Evolutionary conservation across 1,140 invertebrate genomes (phyloP).

Genomic region (Tyrophagus putrescentiae): DNA sequence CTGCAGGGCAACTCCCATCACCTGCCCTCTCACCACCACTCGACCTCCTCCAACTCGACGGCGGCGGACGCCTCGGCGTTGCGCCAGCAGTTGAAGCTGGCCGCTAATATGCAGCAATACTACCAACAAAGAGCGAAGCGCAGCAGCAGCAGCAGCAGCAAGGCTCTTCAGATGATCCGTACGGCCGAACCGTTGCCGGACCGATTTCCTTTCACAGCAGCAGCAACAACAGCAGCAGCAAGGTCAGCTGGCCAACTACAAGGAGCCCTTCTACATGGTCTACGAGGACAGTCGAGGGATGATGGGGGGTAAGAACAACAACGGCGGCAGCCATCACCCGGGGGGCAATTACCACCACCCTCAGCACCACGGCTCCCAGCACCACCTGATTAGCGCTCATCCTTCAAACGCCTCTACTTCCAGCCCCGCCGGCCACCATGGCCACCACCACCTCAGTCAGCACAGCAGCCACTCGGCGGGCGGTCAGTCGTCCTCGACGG

Average conservation of each 20-base stretch:
- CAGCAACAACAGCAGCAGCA: not conserved
- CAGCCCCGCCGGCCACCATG: not conserved
- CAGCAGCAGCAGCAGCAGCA: no score
- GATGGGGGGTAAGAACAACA: no score
- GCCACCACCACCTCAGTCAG: not conserved
- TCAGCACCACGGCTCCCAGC: not conserved
- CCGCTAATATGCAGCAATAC: conserved; percentile 7
- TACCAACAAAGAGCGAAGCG: no score
- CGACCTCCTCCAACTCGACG: no score
- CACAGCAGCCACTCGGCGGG: conserved; percentile 8
- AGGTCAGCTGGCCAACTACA: conserved; percentile 25
- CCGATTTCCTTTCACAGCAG: not conserved
- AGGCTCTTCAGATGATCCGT: conserved; percentile 5
- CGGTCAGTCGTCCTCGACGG: no score
- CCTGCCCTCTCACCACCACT: no score
- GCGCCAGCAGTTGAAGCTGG: not conserved
- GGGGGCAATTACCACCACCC: not conserved
- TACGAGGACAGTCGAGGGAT: conserved; percentile 29
- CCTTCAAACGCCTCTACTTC: no score
- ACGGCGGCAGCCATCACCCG: no score
- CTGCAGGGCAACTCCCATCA: not conserved
- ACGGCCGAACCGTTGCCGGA: conserved; percentile 4
- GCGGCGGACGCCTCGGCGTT: no score
- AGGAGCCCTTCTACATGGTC: conserved; percentile 30
- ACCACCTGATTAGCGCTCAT: not conserved